Evolutionary conservation across 2,888 invertebrate species (phyloP), one percentile per base, ranked within the genome.

Genomic region (Fissipunctia ypsillon): DNA sequence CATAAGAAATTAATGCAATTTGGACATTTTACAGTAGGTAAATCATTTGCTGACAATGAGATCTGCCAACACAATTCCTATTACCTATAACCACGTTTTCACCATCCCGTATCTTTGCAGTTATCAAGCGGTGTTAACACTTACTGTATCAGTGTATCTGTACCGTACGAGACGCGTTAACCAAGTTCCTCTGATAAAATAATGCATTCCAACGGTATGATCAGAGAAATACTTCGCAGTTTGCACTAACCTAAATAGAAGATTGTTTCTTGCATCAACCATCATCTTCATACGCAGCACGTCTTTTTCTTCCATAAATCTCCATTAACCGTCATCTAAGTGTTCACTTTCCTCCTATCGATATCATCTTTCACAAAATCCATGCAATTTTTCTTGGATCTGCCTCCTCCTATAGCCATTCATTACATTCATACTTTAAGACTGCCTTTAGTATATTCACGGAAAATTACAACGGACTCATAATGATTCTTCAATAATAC

Each of bases 111-210:
- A 35, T 9, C 12, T 25, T 31, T 12, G 31, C 59, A 60, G 59
- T 54, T 59, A 66, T 31, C 45, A n/a, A 60, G 22, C 56, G 52
- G 52, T 59, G 45, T 52, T 3, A 38, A 10, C 28, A 35, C 7
- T 69, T 28, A 69, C 50, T 63, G 69, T 57, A 52, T 59, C 14
- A 22, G n/a, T 63, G 69, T 57, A 52, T 59, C 14, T 25, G n/a
- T 25, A 59, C 63, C 70, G 63, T 52, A 69, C 28, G 38, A 59
- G 38, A 31, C 35, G 25, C 31, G 50, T 45, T 45, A 43, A 31
- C 22, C 28, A 64, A 77, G 43, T 77, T 63, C 31, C 31, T 41
- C 43, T 31, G 69, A 77, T 76, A 31, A 56, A 57, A 31, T n/a
- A 57, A 16, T 3, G 45, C 22, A 50, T 16, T 31, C 10, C 57